phyloP scores from a whole-genome alignment of 2,888 invertebrate species.

The Timema cristinae region DNA sequence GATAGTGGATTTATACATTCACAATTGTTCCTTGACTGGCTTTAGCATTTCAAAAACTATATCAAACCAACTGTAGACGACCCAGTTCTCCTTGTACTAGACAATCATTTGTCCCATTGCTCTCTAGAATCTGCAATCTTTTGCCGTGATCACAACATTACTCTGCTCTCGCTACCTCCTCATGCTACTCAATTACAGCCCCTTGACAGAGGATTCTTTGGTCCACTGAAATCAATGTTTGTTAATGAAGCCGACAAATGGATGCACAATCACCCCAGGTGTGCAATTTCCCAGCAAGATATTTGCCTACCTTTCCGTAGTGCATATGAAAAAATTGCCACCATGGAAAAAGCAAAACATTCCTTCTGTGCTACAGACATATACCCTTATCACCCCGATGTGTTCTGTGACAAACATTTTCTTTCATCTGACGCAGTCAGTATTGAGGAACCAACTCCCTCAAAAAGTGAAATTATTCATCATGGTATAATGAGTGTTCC shows the following conservation, averaged over 20 bases:
- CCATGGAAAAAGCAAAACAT: conserved; percentile 1
- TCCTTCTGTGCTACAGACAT: not conserved
- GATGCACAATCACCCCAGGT: not conserved
- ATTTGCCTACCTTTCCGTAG: not conserved
- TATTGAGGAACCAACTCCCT: too few species aligned
- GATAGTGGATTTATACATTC: too few species aligned
- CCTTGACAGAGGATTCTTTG: conserved; percentile 1
- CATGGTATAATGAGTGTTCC: too few species aligned
- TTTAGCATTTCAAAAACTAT: too few species aligned
- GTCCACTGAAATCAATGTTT: conserved; percentile 2
- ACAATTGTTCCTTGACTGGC: too few species aligned
- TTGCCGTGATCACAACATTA: too few species aligned
- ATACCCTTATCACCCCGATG: not conserved
- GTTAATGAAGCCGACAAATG: conserved; percentile 3
- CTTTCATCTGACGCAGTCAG: not conserved
- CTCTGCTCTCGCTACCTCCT: too few species aligned
- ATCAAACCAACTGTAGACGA: too few species aligned
- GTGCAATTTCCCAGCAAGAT: not conserved
- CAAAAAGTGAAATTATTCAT: too few species aligned
- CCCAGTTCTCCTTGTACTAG: too few species aligned
- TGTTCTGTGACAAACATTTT: not conserved
- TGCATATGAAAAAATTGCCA: not conserved
- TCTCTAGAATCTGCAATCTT: too few species aligned
- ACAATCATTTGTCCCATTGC: too few species aligned
- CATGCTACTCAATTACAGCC: not conserved